These are phyloP conservation scores for Zaprionus ornatus DNA, from an alignment of 1,140 invertebrate species.

Conservation along the genomic window DNA sequence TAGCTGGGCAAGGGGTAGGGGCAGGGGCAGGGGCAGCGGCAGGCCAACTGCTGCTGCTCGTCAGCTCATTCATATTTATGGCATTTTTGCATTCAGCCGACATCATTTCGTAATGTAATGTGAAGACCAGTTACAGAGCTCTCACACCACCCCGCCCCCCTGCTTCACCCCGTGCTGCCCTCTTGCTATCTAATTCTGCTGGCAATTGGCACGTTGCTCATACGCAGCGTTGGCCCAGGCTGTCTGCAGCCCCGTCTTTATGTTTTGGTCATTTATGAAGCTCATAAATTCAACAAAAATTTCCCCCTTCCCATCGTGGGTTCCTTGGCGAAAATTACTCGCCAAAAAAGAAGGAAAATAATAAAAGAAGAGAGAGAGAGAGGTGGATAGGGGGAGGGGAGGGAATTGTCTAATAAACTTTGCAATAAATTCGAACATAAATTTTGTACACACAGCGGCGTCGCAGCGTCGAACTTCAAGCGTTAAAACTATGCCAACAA, in stretches of 20 bases:
- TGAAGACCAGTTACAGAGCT: conserved; percentile 65
- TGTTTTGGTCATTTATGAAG: conserved; percentile 79
- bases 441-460: conserved; percentile 69
- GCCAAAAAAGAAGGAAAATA: conserved; percentile 42
- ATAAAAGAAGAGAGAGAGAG: not conserved
- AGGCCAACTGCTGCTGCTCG: conserved; percentile 48
- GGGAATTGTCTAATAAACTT: conserved; percentile 81
- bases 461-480: conserved; percentile 66
- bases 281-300: conserved; percentile 77
- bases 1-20: not conserved
- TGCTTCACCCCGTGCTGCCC: not conserved
- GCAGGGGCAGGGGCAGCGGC: conserved; percentile 22
- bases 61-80: conserved; percentile 82
- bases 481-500: conserved; percentile 82
- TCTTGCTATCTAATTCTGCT: conserved; percentile 7
- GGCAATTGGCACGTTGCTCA: conserved; percentile 81
- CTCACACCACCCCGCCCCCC: not conserved
- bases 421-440: conserved; percentile 82
- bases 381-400: not conserved
- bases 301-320: conserved; percentile 39
- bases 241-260: conserved; percentile 42
- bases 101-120: conserved; percentile 79
- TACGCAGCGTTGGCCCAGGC: conserved; percentile 55
- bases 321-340: conserved; percentile 60
- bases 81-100: conserved; percentile 78